phyloP scores from a whole-genome alignment of 2,888 invertebrate genomes.

The Protonemura montana region DNA sequence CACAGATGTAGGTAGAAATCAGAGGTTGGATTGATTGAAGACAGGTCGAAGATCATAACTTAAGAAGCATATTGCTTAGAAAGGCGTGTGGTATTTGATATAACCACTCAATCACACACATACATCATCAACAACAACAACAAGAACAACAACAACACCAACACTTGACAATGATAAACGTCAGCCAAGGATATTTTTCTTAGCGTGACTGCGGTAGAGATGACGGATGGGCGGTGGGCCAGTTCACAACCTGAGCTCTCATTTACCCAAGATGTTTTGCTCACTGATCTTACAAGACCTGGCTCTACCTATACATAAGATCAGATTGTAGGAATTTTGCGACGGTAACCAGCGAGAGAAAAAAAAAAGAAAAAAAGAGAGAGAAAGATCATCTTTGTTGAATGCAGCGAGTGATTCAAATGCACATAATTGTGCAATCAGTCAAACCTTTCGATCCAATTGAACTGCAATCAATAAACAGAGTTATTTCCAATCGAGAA shows the following conservation, averaged over 20 bases:
- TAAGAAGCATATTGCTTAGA: background rate
- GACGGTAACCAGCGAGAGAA: too few relatives aligned
- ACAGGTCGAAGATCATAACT: background rate
- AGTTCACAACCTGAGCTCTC: constrained; percentile 1
- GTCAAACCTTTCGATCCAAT: background rate
- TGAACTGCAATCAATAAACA: constrained; percentile 12
- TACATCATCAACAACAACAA: background rate
- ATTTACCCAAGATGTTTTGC: constrained; percentile 12
- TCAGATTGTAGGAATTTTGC: too few relatives aligned
- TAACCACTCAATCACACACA: background rate
- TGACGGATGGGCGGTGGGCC: background rate
- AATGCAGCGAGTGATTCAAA: background rate
- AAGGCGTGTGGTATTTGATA: background rate
- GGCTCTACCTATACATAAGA: background rate
- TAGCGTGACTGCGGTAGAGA: background rate
- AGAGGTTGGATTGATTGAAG: background rate
- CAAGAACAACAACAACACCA: background rate
- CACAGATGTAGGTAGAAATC: constrained; percentile 2
- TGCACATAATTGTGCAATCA: background rate
- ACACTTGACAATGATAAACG: constrained; percentile 3
- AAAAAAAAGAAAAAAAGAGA: too few relatives aligned
- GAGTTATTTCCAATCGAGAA: constrained; percentile 7
- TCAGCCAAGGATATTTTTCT: background rate
- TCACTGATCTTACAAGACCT: background rate
- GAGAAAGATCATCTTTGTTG: background rate